A percentile compares a stretch with the other conserved stretches of the same genome.
Conservation (phyloP, 2,797 vertebrate species). For the Calcarius lapponicus region DNA sequence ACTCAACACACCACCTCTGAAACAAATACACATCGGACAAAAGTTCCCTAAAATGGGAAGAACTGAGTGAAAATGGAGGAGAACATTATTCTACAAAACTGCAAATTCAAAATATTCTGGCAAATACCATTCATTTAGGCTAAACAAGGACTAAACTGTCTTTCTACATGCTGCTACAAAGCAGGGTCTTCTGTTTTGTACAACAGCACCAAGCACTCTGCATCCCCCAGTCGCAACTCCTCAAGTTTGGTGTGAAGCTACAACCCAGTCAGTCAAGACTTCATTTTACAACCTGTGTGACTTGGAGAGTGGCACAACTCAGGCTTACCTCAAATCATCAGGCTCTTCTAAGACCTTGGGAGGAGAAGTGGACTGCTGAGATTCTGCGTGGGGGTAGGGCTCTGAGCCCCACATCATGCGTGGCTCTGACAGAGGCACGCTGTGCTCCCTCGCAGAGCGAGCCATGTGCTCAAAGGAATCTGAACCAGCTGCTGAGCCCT, state of each 20-base stretch:
- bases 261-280: background rate
- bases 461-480: constrained; percentile 95
- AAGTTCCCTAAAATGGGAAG: background rate
- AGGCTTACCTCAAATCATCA: constrained; percentile 72
- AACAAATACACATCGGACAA: background rate
- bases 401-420: constrained; percentile 95
- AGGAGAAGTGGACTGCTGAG: constrained; percentile 81
- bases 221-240: background rate
- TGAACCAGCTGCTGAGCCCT: constrained; percentile 86
- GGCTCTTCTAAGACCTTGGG: constrained; percentile 87
- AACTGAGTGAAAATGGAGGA: background rate
- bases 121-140: background rate
- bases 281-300: accelerated
- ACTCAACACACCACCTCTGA: background rate
- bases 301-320: background rate
- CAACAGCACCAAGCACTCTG: background rate
- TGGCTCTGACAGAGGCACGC: constrained; percentile 85
- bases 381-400: constrained; percentile 86
- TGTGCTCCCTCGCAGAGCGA: constrained; percentile 88
- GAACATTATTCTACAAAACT: background rate
- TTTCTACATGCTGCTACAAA: background rate
- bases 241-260: background rate
- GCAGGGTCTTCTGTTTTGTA: background rate
- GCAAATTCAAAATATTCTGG: background rate
- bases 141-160: background rate